These are phyloP conservation scores for Pavo muticus DNA, from an alignment of 2,113 vertebrate genomes.

Conservation along the genomic window DNA sequence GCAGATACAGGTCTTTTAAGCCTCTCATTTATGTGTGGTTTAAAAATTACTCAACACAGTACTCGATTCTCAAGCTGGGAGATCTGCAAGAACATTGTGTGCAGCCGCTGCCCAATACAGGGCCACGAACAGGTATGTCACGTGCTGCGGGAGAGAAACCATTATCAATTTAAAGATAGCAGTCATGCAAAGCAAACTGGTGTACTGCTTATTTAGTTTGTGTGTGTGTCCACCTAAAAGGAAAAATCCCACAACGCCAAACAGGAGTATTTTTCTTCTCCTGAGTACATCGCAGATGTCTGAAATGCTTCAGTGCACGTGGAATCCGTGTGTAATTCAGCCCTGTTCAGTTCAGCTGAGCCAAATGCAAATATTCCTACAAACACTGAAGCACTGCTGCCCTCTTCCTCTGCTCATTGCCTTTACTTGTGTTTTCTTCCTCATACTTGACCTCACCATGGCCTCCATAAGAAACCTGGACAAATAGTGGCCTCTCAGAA, in stretches of 20 bases:
- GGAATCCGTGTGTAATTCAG: not conserved
- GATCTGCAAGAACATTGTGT: not conserved
- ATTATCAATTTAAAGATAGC: not conserved
- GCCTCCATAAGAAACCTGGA: not conserved
- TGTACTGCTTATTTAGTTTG: not conserved
- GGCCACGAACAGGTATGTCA: not conserved
- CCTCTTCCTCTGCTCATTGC: not conserved
- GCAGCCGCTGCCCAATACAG: not conserved
- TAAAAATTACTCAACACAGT: not conserved
- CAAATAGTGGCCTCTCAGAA: not conserved
- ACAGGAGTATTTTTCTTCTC: not conserved
- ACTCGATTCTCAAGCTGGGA: conserved; percentile 21
- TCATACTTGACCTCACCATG: not conserved
- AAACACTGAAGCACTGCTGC: not conserved
- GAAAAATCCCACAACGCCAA: not conserved
- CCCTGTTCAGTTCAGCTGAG: not conserved
- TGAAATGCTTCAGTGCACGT: not conserved
- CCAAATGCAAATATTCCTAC: not conserved
- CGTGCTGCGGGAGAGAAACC: not conserved
- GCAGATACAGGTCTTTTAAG: not conserved
- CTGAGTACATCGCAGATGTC: too few relatives aligned
- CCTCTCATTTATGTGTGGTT: not conserved
- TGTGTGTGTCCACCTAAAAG: not conserved
- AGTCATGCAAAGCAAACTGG: not conserved
- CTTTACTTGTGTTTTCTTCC: not conserved